Evolutionary conservation across 1,140 invertebrate species (phyloP).

Genomic region (Liolophura sinensis): DNA sequence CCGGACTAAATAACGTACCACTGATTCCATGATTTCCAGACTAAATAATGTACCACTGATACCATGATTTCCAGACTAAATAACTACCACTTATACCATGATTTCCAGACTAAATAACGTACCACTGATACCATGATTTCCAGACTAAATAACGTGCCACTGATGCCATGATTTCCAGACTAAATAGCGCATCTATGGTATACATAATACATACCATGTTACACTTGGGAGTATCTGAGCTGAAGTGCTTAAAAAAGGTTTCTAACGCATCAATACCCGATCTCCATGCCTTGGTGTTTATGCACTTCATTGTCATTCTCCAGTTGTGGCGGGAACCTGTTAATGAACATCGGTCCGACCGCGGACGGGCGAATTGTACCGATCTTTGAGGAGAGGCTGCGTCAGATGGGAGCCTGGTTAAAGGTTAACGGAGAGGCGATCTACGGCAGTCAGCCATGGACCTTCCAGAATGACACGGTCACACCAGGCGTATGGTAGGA

Average conservation of each 20-base stretch:
- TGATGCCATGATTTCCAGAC: too few species aligned
- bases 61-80: too few species aligned
- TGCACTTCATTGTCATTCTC: neutral
- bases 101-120: too few species aligned
- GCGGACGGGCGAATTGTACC: conserved; percentile 84
- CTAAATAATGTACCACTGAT: too few species aligned
- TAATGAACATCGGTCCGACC: conserved; percentile 89
- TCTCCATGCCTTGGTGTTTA: neutral
- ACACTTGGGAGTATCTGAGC: neutral
- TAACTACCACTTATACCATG: too few species aligned
- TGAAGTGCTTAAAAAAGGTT: neutral
- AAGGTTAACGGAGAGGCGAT: conserved; percentile 85
- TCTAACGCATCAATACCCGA: neutral
- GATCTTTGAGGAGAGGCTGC: conserved; percentile 85
- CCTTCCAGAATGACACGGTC: conserved; percentile 77
- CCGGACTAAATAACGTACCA: too few species aligned
- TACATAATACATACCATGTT: too few species aligned
- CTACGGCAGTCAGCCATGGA: conserved; percentile 73
- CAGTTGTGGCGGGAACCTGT: conserved; percentile 84
- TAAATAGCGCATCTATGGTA: conserved; percentile 54
- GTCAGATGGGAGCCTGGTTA: conserved; percentile 73
- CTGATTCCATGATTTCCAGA: too few species aligned
- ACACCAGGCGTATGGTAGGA: conserved; percentile 63
- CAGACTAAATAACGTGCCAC: too few species aligned
- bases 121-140: too few species aligned